Percentiles rank a stretch among this genome's conserved stretches.
These are phyloP conservation scores for Antitype chi DNA, from an alignment of 2,888 invertebrate species.

Conservation along the genomic window DNA sequence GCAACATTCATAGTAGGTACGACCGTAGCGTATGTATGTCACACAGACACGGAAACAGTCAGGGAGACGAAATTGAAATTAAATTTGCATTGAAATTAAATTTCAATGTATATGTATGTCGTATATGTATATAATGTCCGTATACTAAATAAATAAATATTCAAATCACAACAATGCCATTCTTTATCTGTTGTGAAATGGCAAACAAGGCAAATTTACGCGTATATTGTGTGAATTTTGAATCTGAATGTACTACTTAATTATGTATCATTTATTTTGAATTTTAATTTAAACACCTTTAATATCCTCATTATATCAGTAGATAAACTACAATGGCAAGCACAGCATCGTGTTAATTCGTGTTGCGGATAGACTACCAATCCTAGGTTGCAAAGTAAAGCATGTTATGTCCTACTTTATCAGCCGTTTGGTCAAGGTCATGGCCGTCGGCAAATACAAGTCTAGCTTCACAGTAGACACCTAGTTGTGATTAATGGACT, in stretches of 20 bases:
- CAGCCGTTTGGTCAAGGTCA: conserved; percentile 50
- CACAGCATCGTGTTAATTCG: neutral
- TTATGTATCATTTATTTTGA: neutral
- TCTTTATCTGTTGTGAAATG: neutral
- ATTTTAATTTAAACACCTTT: neutral
- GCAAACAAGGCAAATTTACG: neutral
- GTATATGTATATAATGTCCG: neutral
- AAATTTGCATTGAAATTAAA: neutral
- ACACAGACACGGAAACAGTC: neutral
- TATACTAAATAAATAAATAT: neutral
- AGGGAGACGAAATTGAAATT: too few relatives aligned
- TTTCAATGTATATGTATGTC: neutral
- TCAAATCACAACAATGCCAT: neutral
- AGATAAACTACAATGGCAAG: conserved; percentile 5
- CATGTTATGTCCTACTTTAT: conserved; percentile 49
- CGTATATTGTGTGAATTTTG: neutral
- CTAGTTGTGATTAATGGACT: neutral
- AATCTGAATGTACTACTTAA: neutral
- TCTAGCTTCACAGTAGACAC: conserved; percentile 18
- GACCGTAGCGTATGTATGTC: neutral
- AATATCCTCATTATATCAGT: neutral
- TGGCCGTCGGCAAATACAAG: conserved; percentile 26
- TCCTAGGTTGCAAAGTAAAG: conserved; percentile 34
- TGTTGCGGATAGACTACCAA: conserved; percentile 30
- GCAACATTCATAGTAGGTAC: neutral